Conservation (phyloP, 2,797 vertebrate genomes). For the Gadopsis marmoratus region DNA sequence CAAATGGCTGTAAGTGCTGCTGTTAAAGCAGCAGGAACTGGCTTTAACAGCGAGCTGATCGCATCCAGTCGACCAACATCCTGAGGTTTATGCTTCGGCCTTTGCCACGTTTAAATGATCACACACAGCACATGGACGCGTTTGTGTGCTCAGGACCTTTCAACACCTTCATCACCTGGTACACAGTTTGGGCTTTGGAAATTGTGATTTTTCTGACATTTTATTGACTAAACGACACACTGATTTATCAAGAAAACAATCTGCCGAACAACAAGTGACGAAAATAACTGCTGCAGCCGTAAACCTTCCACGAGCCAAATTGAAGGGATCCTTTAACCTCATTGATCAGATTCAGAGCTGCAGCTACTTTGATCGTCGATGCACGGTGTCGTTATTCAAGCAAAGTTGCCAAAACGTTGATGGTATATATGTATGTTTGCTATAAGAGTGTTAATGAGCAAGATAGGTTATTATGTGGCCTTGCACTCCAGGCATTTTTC, state of each 20-base stretch:
- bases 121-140: constrained; percentile 1
- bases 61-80: constrained; percentile 47
- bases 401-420: background rate
- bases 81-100: constrained; percentile 51
- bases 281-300: background rate
- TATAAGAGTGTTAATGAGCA: too few relatives aligned
- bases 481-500: background rate
- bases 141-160: background rate
- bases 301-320: too few relatives aligned
- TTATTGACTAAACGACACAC: background rate
- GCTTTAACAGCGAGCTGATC: constrained; percentile 52
- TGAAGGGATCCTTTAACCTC: background rate
- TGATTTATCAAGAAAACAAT: background rate
- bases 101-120: constrained; percentile 27
- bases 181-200: too few relatives aligned
- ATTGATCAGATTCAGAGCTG: background rate
- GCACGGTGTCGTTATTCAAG: background rate
- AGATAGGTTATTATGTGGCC: too few relatives aligned
- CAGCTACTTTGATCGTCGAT: background rate
- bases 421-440: too few relatives aligned
- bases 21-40: constrained; percentile 21
- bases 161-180: too few relatives aligned
- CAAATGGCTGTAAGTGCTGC: too few relatives aligned
- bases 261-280: background rate
- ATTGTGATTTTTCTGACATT: too few relatives aligned